A percentile compares a stretch with the other conserved stretches of the same genome.
These are phyloP conservation scores for Dendroctonus valens DNA, from an alignment of 1,140 invertebrate genomes.

Conservation along the genomic window DNA sequence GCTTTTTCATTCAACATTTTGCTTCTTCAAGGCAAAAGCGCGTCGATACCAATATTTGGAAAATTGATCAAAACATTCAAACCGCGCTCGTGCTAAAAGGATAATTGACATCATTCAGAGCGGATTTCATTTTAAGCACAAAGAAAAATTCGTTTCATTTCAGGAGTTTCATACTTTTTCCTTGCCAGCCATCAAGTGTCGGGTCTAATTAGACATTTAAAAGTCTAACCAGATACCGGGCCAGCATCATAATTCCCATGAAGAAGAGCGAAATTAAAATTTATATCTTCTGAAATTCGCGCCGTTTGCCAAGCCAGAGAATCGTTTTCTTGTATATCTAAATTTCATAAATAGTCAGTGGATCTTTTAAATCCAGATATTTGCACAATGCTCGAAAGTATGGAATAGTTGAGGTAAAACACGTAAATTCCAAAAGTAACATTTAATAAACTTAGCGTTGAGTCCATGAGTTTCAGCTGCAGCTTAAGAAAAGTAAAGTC, in stretches of 20 bases:
- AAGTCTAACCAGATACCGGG: conserved; percentile 36
- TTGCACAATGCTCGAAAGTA: too few species aligned
- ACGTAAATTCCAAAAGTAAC: too few species aligned
- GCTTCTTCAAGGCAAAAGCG: too few species aligned
- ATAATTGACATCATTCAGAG: conserved; percentile 23
- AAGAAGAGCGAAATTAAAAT: conserved; percentile 40
- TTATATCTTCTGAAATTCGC: conserved; percentile 37
- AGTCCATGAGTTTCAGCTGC: too few species aligned
- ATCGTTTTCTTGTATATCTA: conserved; percentile 31
- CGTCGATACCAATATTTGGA: too few species aligned
- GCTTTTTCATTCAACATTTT: too few species aligned
- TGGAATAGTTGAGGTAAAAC: too few species aligned
- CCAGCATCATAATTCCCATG: conserved; percentile 34
- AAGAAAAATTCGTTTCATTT: conserved; percentile 33
- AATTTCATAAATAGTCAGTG: conserved; percentile 1
- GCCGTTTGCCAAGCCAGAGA: conserved; percentile 18
- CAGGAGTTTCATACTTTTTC: conserved; percentile 33
- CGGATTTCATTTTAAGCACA: conserved; percentile 22
- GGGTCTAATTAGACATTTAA: conserved; percentile 38
- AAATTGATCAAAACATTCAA: too few species aligned
- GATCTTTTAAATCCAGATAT: too few species aligned
- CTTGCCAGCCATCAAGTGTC: conserved; percentile 27
- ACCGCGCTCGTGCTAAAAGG: background rate
- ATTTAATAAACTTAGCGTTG: too few species aligned
- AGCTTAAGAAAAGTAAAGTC: too few species aligned